Conservation (phyloP, 2,797 vertebrate genomes). For the Enteromius unitaeniatus region DNA sequence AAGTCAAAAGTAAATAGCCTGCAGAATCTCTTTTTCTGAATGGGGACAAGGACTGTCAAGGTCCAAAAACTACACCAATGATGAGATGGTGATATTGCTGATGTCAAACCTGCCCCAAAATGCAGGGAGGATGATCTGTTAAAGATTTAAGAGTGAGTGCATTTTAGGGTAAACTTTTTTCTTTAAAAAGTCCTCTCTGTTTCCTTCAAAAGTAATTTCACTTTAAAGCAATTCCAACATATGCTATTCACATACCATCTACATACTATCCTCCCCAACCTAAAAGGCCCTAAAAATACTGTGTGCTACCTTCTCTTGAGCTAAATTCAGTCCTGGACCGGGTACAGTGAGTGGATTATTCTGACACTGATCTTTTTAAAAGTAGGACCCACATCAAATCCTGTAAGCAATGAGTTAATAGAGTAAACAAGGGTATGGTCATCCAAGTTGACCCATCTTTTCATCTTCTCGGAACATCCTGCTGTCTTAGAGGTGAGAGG, state of each 20-base stretch:
- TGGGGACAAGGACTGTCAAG: not conserved
- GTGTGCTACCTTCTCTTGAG: constrained; percentile 28
- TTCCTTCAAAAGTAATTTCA: not conserved
- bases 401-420: constrained; percentile 24
- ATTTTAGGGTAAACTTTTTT: not conserved
- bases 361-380: constrained; percentile 15
- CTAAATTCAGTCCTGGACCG: constrained; percentile 44
- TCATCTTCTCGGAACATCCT: not conserved
- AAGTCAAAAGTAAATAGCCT: not conserved
- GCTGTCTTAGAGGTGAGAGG: constrained; percentile 17
- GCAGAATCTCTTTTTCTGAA: not conserved
- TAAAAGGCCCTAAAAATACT: constrained; percentile 49
- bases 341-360: constrained; percentile 19
- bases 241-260: constrained; percentile 18
- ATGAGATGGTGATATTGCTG: not conserved
- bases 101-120: not conserved
- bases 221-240: constrained; percentile 23
- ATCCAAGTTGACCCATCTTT: not conserved
- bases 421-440: not conserved
- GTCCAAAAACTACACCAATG: not conserved
- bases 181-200: constrained; percentile 6
- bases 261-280: constrained; percentile 26
- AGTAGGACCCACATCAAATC: not conserved
- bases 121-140: not conserved
- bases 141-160: not conserved